These are phyloP conservation scores for Stenurella melanura DNA, from an alignment of 2,888 invertebrate species.

Conservation along the genomic window DNA sequence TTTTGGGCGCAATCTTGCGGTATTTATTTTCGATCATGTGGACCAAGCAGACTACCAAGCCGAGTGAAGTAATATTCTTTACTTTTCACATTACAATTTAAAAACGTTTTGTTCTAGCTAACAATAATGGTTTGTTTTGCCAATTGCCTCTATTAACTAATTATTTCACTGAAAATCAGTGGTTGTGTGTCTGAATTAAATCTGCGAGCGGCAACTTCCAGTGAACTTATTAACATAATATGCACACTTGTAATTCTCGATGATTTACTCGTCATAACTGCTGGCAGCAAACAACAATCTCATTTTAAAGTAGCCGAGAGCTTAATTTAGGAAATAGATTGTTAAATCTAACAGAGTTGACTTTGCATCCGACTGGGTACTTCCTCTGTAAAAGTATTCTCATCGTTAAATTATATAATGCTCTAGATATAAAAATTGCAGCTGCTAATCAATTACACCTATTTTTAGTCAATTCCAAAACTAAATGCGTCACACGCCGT, in stretches of 20 bases:
- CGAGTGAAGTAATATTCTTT: too few species aligned
- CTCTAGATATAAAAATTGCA: conserved; percentile 73
- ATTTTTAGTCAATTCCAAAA: conserved; percentile 44
- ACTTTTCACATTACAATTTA: neutral
- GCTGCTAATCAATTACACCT: conserved; percentile 59
- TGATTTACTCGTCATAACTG: conserved; percentile 34
- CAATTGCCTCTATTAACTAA: conserved; percentile 11
- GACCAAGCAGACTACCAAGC: too few species aligned
- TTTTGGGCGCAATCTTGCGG: too few species aligned
- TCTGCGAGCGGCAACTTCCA: conserved; percentile 38
- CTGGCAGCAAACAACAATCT: conserved; percentile 65
- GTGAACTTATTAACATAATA: conserved; percentile 51
- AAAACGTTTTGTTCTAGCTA: conserved; percentile 10
- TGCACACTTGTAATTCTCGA: conserved; percentile 43
- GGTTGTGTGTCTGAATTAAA: conserved; percentile 2
- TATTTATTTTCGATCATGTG: too few species aligned
- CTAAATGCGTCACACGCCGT: neutral
- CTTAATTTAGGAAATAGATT: conserved; percentile 75
- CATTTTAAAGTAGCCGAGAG: conserved; percentile 68
- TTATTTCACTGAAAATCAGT: conserved; percentile 22
- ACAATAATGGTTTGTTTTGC: neutral
- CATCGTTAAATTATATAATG: conserved; percentile 74
- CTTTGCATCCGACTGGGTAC: conserved; percentile 74
- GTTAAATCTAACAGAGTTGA: conserved; percentile 74
- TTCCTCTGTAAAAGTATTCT: conserved; percentile 73